phyloP scores from a whole-genome alignment of 2,797 vertebrate genomes.

The Lepus oiostolus region DNA sequence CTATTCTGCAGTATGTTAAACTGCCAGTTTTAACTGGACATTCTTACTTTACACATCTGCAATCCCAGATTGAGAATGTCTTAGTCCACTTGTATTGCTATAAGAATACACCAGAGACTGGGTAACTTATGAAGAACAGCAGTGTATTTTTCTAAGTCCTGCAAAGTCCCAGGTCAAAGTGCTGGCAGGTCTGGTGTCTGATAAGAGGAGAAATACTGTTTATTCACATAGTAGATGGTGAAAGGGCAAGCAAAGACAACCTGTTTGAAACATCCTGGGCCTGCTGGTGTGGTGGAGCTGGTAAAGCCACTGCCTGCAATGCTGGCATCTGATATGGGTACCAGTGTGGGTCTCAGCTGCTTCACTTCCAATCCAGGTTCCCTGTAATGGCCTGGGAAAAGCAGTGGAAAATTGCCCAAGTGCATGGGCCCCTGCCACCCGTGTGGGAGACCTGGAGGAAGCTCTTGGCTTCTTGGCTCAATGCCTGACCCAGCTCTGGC shows the following conservation, averaged over 20 bases:
- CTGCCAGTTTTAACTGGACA: conserved; percentile 21
- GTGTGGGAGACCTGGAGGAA: too few species aligned
- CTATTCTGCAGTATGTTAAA: background rate
- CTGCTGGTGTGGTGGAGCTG: too few species aligned
- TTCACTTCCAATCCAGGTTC: too few species aligned
- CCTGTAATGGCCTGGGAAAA: too few species aligned
- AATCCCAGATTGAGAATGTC: background rate
- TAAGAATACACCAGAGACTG: background rate
- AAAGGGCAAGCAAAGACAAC: background rate
- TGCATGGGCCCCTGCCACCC: too few species aligned
- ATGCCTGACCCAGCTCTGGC: too few species aligned
- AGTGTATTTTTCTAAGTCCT: background rate
- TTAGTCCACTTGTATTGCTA: background rate
- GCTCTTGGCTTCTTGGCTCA: too few species aligned
- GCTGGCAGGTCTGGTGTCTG: background rate
- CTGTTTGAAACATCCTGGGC: background rate
- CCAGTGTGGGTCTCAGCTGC: too few species aligned
- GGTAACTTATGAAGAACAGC: background rate
- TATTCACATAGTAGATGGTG: background rate
- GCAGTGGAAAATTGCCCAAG: too few species aligned
- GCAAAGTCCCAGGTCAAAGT: background rate
- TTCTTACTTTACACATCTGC: background rate
- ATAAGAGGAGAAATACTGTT: too few species aligned
- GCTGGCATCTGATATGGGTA: too few species aligned
- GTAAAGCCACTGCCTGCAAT: too few species aligned